These are phyloP conservation scores for Aromia moschata DNA, from an alignment of 2,888 invertebrate genomes.

Conservation along the genomic window DNA sequence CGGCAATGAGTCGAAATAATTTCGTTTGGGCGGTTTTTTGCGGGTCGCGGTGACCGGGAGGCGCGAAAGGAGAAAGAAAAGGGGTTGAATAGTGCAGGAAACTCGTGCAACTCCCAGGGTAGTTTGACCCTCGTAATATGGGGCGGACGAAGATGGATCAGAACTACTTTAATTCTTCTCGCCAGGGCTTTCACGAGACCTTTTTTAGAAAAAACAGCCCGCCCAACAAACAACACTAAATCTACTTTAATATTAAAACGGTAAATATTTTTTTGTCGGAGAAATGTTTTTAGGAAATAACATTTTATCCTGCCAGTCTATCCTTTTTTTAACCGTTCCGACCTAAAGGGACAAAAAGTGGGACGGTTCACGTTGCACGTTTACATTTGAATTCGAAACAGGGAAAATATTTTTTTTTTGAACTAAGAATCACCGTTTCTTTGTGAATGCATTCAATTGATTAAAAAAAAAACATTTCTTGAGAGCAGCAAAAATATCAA, in stretches of 20 bases:
- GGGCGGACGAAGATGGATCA: slow-evolving; percentile 44
- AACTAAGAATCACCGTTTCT: too few species aligned
- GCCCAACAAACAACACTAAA: slow-evolving; percentile 22
- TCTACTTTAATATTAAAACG: slow-evolving; percentile 21
- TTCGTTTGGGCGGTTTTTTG: slow-evolving; percentile 28
- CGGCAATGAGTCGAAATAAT: slow-evolving; percentile 38
- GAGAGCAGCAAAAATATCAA: too few species aligned
- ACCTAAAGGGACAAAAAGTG: too few species aligned
- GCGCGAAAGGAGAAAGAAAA: slow-evolving; percentile 28
- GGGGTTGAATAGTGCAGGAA: slow-evolving; percentile 37
- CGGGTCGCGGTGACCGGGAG: slow-evolving; percentile 23
- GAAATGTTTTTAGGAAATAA: neutral
- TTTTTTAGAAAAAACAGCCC: slow-evolving; percentile 30
- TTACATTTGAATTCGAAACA: too few species aligned
- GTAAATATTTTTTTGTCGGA: slow-evolving; percentile 17
- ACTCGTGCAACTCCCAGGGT: slow-evolving; percentile 36
- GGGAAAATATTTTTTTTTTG: too few species aligned
- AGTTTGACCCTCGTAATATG: slow-evolving; percentile 39
- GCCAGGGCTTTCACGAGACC: slow-evolving; percentile 37
- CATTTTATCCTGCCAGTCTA: neutral
- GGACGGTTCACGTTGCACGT: too few species aligned
- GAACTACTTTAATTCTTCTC: slow-evolving; percentile 42
- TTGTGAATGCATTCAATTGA: too few species aligned
- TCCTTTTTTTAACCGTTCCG: too few species aligned
- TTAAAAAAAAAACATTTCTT: too few species aligned